A percentile compares a stretch with the other conserved stretches of the same genome.
Conservation (phyloP, 1,140 invertebrate species). For the Brachionus rubens region DNA sequence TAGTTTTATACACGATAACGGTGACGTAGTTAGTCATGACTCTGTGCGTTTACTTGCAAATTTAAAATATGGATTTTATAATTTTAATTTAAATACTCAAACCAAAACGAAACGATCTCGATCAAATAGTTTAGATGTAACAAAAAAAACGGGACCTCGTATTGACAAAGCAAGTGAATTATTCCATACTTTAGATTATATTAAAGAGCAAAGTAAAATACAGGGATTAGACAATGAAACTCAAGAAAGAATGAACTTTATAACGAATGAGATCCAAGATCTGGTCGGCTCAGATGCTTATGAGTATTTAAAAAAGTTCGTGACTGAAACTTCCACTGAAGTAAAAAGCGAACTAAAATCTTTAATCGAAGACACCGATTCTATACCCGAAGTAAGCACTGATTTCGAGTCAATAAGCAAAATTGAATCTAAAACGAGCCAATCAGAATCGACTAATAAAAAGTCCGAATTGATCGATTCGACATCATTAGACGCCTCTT, state of each 20-base stretch:
- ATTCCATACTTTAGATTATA: conserved; percentile 17
- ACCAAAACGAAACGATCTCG: background rate
- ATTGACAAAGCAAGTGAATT: background rate
- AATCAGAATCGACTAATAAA: background rate
- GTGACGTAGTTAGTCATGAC: conserved; percentile 10
- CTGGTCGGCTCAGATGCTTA: conserved; percentile 23
- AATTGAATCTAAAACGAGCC: background rate
- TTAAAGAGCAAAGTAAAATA: background rate
- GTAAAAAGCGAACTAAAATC: background rate
- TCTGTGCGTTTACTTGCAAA: conserved; percentile 21
- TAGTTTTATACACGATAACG: conserved; percentile 24
- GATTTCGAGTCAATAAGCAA: conserved; percentile 4
- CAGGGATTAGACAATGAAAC: background rate
- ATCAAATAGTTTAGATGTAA: background rate
- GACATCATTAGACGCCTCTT: background rate
- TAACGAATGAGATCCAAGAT: background rate
- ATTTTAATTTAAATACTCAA: conserved; percentile 13
- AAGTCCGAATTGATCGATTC: background rate
- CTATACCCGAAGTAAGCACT: background rate
- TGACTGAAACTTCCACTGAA: background rate
- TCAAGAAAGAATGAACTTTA: background rate
- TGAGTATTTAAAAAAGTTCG: background rate
- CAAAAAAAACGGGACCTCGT: background rate
- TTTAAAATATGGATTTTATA: conserved; percentile 36
- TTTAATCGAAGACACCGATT: background rate